Percentiles rank a stretch among this genome's conserved stretches.
Conservation (phyloP, 2,888 invertebrate genomes). For the Xestia xanthographa region DNA sequence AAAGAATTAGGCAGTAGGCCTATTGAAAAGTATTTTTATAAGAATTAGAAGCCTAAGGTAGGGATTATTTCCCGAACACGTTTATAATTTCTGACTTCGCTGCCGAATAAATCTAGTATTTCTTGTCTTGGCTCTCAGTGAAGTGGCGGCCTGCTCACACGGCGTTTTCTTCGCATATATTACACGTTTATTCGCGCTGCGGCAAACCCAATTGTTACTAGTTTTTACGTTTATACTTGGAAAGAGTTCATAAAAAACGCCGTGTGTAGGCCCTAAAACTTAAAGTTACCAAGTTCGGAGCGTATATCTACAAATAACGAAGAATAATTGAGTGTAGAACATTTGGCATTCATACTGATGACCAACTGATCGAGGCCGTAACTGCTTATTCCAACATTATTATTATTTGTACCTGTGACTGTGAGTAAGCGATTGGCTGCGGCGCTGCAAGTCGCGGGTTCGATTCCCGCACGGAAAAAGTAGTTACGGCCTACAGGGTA, state of each 20-base stretch:
- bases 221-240: background rate
- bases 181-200: background rate
- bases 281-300: slow-evolving; percentile 31
- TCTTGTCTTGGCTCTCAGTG: slow-evolving; percentile 45
- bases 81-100: slow-evolving; percentile 23
- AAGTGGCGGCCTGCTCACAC: background rate
- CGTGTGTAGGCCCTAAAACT: background rate
- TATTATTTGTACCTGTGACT: background rate
- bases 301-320: slow-evolving; percentile 26
- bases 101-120: slow-evolving; percentile 29
- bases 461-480: background rate
- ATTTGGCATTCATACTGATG: background rate
- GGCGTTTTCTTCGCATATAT: background rate
- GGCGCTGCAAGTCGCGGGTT: background rate
- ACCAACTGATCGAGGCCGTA: background rate
- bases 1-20: slow-evolving; percentile 13
- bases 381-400: background rate
- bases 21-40: slow-evolving; percentile 12
- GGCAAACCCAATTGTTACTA: background rate
- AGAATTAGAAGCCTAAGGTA: slow-evolving; percentile 20
- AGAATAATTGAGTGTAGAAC: background rate
- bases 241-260: background rate
- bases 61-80: slow-evolving; percentile 23
- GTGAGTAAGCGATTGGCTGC: background rate
- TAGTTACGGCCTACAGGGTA: background rate